Evolutionary conservation across 2,888 invertebrate species (phyloP), one percentile per base, ranked within the genome.

Genomic region (Sminthurinus aureus): DNA sequence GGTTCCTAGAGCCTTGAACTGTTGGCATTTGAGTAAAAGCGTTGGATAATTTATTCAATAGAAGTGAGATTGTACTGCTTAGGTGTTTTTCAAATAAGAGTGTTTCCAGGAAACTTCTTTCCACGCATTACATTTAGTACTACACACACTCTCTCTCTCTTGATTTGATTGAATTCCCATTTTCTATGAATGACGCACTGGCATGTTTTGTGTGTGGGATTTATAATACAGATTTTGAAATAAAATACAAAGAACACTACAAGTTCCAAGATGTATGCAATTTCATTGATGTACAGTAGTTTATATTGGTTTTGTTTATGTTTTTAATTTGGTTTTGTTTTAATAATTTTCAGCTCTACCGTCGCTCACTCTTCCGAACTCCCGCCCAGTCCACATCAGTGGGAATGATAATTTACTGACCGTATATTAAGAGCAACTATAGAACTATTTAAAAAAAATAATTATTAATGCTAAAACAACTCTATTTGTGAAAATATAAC

Each of bases 321-420:
- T n/a, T n/a, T n/a, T 82, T 85, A 83, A 84, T 84, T 80, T 84
- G 71, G 38, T 38, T 1, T 38, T 38, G 1, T 38, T 38, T 38
- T 4, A 4, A 85, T 83, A 84, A 89, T 89, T 94, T 94, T 89
- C 94, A 98, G 98, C 93, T 96, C 98, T 90, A 95, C 96, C 89
- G 96, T 99, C 91, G 99, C 99, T 89, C 98, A 98, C 91, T 97
- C 98, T 85, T 97, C 97, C 88, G 98, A 99, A 93, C 93, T 99
- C 92, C 98, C 98, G 90, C 98, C 98, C 71, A 98, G 98, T 90
- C 98, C 98, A 89, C 98, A 98, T 92, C 96, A 97, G 91, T 99
- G 98, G 99, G 96, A 97, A 93, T 96, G 94, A 95, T 69, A 69
- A 20, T 22, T 11, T 69, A 22, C 18, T 64, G 11, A 22, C n/a